Evolutionary conservation across 2,888 invertebrate genomes (phyloP), one percentile per base, ranked within the genome.

Genomic region (Melieria picta): DNA sequence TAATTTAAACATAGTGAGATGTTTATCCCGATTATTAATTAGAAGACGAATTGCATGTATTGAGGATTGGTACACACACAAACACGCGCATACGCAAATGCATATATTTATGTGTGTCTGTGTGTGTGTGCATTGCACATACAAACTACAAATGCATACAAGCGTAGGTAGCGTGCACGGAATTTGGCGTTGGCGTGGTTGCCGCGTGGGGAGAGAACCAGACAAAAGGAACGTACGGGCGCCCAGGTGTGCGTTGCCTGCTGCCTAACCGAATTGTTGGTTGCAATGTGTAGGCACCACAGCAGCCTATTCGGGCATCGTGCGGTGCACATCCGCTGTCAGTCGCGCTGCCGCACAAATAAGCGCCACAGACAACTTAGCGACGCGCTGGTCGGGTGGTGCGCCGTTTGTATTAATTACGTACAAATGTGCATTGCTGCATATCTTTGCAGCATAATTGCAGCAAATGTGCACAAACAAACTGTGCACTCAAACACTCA

Each of bases 21-120:
- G 71, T 75, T 69, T 73, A 73, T 73, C 71, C 63, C 69, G 69
- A 69, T 75, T 73, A 69, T 65, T 75, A 73, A 73, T 75, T 69
- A 75, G 75, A 73, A 56, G 72, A 71, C 69, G 63, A 69, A 63
- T 63, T 62, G 45, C 61, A 9, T 47, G 52, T 63, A 63, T 47
- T 64, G 64, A 42, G 30, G 30, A 64, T 64, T 52, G 64, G 62
- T 42, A n/a, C 52, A 9, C 52, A 52, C 52, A 52, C 52, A 52
- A 1, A 5, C 5, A 52, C 52, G 13, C 52, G 13, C 5, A 52
- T 52, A 50, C 50, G 50, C 9, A 50, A 50, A 50, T 30, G 30
- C 30, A 30, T 3, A 3, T 30, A 30, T 30, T 1, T 30, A 30
- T 30, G 30, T 30, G 30, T 30, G 30, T 30, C 2, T 30, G 30